Evolutionary conservation across 2,797 vertebrate genomes (phyloP).

Genomic region (Heliangelus exortis): DNA sequence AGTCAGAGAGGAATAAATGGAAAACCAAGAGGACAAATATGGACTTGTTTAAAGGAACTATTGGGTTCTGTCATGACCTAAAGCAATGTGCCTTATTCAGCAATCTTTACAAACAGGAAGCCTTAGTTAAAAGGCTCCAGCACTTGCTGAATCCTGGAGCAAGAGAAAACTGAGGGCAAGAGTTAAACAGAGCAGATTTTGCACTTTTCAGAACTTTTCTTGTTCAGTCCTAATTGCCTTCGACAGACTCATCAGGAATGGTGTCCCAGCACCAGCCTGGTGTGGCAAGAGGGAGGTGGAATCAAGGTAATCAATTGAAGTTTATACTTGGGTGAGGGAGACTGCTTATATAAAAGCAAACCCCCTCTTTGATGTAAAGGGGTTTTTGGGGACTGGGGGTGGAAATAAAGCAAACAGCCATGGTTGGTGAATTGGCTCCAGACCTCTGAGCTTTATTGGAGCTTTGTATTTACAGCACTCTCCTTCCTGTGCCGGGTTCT

Average conservation of each 20-base stretch:
- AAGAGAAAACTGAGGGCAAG: background rate
- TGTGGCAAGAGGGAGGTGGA: background rate
- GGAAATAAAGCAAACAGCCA: background rate
- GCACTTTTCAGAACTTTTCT: background rate
- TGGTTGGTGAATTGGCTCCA: background rate
- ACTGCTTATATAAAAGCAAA: background rate
- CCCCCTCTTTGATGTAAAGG: background rate
- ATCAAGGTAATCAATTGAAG: background rate
- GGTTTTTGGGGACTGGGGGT: background rate
- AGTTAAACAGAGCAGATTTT: background rate
- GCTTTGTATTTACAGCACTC: background rate
- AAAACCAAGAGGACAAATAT: constrained; percentile 36
- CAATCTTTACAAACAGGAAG: constrained; percentile 55
- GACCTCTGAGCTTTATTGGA: background rate
- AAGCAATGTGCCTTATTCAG: constrained; percentile 53
- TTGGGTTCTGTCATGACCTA: background rate
- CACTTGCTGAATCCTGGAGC: constrained; percentile 47
- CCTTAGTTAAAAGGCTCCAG: background rate
- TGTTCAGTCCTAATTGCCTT: background rate
- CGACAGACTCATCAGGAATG: background rate
- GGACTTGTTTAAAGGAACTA: constrained; percentile 33
- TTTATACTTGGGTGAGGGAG: background rate
- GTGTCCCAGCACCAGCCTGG: background rate
- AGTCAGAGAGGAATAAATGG: constrained; percentile 15
- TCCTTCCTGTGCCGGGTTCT: background rate